A percentile compares a stretch with the other conserved stretches of the same genome.
Evolutionary conservation across 1,140 invertebrate species (phyloP).

Genomic region (Chironomus striatipennis): DNA sequence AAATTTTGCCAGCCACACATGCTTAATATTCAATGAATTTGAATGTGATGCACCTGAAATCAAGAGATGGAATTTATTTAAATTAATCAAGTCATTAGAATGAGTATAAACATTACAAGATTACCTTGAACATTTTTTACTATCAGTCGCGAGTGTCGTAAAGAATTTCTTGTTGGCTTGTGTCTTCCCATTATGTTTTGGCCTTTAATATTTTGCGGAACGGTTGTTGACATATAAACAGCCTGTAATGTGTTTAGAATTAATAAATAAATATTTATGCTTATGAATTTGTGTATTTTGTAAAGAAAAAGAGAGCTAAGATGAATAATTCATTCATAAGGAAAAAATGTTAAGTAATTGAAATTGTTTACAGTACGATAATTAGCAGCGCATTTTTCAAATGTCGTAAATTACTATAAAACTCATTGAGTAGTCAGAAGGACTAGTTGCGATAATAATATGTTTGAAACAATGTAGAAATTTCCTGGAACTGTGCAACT

Average conservation of each 20-base stretch:
- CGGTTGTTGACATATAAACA: slow-evolving; percentile 52
- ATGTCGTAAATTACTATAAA: no score
- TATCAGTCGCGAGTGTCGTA: slow-evolving; percentile 61
- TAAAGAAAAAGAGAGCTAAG: not conserved
- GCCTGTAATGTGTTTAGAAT: slow-evolving; percentile 29
- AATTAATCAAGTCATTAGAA: not conserved
- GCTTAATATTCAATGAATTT: slow-evolving; percentile 40
- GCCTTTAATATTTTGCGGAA: slow-evolving; percentile 57
- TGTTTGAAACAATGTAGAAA: no score
- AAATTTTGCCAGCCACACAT: slow-evolving; percentile 47
- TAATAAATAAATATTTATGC: not conserved
- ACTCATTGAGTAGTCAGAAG: no score
- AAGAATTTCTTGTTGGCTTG: slow-evolving; percentile 58
- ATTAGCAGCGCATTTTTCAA: no score
- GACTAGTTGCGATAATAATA: no score
- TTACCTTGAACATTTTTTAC: slow-evolving; percentile 50
- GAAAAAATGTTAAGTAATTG: not conserved
- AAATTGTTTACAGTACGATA: not conserved
- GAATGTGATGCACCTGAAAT: slow-evolving; percentile 30
- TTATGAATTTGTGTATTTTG: not conserved
- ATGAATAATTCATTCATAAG: not conserved
- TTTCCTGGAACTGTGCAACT: no score
- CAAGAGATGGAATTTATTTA: not conserved
- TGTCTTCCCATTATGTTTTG: slow-evolving; percentile 53
- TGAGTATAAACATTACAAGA: slow-evolving; percentile 25